Percentiles rank a stretch among this genome's conserved stretches.
Evolutionary conservation across 2,888 invertebrate genomes (phyloP).

Genomic region (Isotomurus palustris): DNA sequence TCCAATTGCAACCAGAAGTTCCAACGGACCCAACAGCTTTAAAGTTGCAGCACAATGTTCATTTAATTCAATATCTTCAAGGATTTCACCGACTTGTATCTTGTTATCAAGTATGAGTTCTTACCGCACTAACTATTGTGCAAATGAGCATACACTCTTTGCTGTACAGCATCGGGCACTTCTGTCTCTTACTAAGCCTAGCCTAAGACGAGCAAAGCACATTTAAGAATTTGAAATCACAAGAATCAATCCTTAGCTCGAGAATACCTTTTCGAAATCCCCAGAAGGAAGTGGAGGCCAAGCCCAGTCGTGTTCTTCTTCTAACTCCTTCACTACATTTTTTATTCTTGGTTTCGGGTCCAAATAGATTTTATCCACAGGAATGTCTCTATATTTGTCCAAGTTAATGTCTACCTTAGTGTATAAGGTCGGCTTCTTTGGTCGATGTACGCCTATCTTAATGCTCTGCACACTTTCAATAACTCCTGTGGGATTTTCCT

Average conservation of each 20-base stretch:
- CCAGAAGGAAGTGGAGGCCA: slow-evolving; percentile 18
- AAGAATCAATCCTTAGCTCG: too few species aligned
- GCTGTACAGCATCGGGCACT: slow-evolving; percentile 14
- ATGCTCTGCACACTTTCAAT: too few species aligned
- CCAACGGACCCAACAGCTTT: slow-evolving; percentile 24
- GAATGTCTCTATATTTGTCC: slow-evolving; percentile 15
- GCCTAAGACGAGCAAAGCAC: slow-evolving; percentile 1
- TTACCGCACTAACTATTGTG: too few species aligned
- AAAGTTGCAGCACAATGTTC: neutral
- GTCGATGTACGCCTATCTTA: neutral
- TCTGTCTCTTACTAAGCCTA: slow-evolving; percentile 16
- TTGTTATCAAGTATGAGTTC: too few species aligned
- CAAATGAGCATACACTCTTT: slow-evolving; percentile 16
- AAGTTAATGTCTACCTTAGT: slow-evolving; percentile 4
- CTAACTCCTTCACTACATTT: slow-evolving; percentile 21
- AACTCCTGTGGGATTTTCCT: too few species aligned
- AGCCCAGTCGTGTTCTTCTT: slow-evolving; percentile 21
- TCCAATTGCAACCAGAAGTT: slow-evolving; percentile 16
- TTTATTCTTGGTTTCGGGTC: slow-evolving; percentile 20
- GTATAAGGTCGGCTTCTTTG: neutral
- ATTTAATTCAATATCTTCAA: neutral
- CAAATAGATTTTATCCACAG: slow-evolving; percentile 10
- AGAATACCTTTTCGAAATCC: slow-evolving; percentile 17
- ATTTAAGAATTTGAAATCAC: neutral
- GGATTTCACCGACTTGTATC: too few species aligned